Evolutionary conservation across 2,888 invertebrate genomes (phyloP), one percentile per base, ranked within the genome.

Genomic region (Malachius bipustulatus): DNA sequence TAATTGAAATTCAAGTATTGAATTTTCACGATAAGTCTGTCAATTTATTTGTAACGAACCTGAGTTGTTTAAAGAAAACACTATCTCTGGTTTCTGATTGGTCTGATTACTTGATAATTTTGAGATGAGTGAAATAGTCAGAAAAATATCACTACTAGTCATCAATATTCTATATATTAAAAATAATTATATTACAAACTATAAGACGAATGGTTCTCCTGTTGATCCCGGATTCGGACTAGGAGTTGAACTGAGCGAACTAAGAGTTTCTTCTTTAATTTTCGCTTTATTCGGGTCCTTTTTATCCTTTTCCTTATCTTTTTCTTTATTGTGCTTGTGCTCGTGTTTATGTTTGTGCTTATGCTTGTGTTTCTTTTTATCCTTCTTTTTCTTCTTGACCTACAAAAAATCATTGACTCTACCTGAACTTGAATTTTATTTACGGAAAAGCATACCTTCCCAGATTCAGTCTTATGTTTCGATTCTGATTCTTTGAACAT

Each of bases 291-390:
- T 71, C 1, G 54, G 67, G 64, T 67, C 66, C 39, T 67, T 66
- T 8, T 70, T 70, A 41, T 64, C 65, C 6, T 19, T n/a, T 38
- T 55, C 62, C 36, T 66, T 64, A 47, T 75, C 73, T 33, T 73
- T 62, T 61, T 52, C 75, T 69, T 42, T 71, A 51, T 45, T 66
- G 46, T 71, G 67, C 41, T 71, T 68, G 47, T 74, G 71, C 39
- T 73, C 67, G 42, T 71, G 70, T 44, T 72, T 82, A 55, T 87
- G 84, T 49, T 85, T 88, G 56, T 89, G 84, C 54, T 88, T 89
- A 54, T 90, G 88, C 57, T 89, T 90, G 57, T 91, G 88, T 57
- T 90, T 91, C 62, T 89, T 76, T 52, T 80, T 81, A 51, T 82
- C 77, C 49, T 83, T 82, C 30, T 81, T 77, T 50, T 82, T 81